Evolutionary conservation across 2,888 invertebrate genomes (phyloP), one percentile per base, ranked within the genome.

Genomic region (Hermodice carunculata): DNA sequence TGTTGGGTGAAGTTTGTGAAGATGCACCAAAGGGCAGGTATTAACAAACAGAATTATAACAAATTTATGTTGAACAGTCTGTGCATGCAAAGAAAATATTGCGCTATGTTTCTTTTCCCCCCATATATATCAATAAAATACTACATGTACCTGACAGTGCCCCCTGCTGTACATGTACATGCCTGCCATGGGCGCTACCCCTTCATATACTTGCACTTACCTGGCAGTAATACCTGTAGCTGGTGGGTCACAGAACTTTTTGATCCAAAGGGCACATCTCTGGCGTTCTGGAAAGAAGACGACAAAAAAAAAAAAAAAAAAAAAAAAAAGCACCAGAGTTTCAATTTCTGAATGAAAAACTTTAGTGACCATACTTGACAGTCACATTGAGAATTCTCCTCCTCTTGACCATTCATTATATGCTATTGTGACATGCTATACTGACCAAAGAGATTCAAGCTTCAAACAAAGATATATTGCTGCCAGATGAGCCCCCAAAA

Each of bases 191-290:
- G 31, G n/a, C n/a, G n/a, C n/a, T n/a, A n/a, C n/a, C n/a, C n/a
- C n/a, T n/a, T n/a, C n/a, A n/a, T n/a, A n/a, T n/a, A n/a, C n/a
- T n/a, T n/a, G 44, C 44, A 24, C 61, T 54, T 32, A 82, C 81
- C 81, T 78, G 64, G 77, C 78, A 44, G 77, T 75, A 19, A 77
- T 72, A 5, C 80, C 81, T 28, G 71, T 53, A 5, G 78, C 73
- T 29, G 76, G 77, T 24, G 77, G 78, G 37, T 83, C 82, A 76
- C 84, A 84, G 29, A 85, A 72, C 66, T 84, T 84, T 70, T 84
- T 84, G 48, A 85, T 85, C 85, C 84, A 85, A 26, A 82, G 77
- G 40, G 84, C 85, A 79, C 83, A 83, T 63, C 78, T 78, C 69
- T 85, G 84, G 43, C 83, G 74, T 61, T 84, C 84, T 83, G 76